A percentile compares a stretch with the other conserved stretches of the same genome.
phyloP scores from a whole-genome alignment of 2,113 vertebrate genomes.

The human region GRCh38 chr2:2719501-2720000 shows the following conservation, averaged over 20 bases:
- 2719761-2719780: neutral
- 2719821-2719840: neutral
- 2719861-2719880: accelerated
- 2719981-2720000: neutral
- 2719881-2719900: neutral
- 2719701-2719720: neutral
- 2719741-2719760: neutral
- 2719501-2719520: accelerated
- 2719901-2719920: neutral
- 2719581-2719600: neutral
- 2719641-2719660: neutral
- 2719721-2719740: neutral
- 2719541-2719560: neutral
- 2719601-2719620: accelerated
- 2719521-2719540: neutral
- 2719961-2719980: neutral
- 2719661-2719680: neutral
- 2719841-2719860: neutral
- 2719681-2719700: neutral
- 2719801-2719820: neutral
- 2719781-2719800: neutral
- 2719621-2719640: neutral
- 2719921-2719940: neutral
- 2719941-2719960: neutral
- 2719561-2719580: accelerated